Evolutionary conservation across 2,113 vertebrate genomes (phyloP), one percentile per base, ranked within the genome.

Genomic region (Asarcornis scutulata): DNA sequence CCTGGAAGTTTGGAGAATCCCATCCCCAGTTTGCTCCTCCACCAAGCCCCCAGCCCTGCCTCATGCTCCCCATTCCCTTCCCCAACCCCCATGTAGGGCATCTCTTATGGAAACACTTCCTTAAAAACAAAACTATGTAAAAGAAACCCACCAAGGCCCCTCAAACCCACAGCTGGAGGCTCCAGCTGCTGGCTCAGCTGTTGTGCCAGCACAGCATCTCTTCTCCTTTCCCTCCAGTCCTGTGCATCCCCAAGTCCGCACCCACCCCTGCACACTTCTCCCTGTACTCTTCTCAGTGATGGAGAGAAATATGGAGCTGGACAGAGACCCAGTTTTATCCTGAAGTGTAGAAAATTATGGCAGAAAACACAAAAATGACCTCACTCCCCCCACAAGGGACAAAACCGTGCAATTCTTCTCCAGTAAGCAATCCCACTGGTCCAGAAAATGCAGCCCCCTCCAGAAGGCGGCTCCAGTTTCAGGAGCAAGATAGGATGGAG

Each of bases 41-140:
- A 50, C 34, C 34, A 29, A 64, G 13, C 22, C 32, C 31, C 25
- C 20, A 56, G 29, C 22, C 22, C 13, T 40, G n/a, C 16, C 16
- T 25, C 52, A 27, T 20, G 8, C 11, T 62, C 44, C 44, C 32
- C 26, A 4, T 14, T 84, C 25, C 13, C 52, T 81, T 78, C 20
- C 25, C 27, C 62, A 44, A 0, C 17, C 26, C 52, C 32, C 27
- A 4, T 32, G 8, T 11, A 18, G 15, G 21, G 4, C 36, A 3
- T 8, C 20, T 58, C 13, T 48, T 36, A 7, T 2, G 8, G 42
- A 60, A 59, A 76, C 14, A 5, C 1, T 3, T 64, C n/a, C n/a
- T 72, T 83, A n/a, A 75, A 86, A 52, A 6, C n/a, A 87, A 44
- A n/a, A 3, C 3, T 23, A 52, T 8, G 2, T 21, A 11, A 62